Base-by-base conservation (phyloP, 2,797 vertebrate species). In the Malacoraja senta region DNA sequence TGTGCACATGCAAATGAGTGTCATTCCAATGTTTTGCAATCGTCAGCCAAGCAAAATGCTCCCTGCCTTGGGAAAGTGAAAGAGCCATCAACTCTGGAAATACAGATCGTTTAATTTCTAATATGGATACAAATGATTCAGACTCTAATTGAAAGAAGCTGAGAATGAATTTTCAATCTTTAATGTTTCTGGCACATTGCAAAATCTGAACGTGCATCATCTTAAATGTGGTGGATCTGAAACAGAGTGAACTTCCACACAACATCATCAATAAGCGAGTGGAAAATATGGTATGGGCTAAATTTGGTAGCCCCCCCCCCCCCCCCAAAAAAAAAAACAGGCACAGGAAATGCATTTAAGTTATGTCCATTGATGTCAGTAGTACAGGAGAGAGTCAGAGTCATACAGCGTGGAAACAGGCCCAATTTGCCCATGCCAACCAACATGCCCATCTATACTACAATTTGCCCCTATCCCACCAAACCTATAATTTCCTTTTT, bases 151-250 rank as follows among this genome's bases (percentile, higher is more conserved):
- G 71, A 58, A 92, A 76, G 90, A 53, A 38, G 8, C 35, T 29
- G 68, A 53, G 68, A 76, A 92, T 44, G 2, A 91, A 44, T 91
- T 91, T 91, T 91, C 88, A 91, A 91, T 58, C 15, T 53, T 58
- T 91, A 38, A 92, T 58, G 38, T n/a, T 74, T 76, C 44, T 71
- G 76, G 71, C 38, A 74, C 13, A 76, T 29, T 26, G 38, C 38
- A 68, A 91, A 74, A 74, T 76, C 90, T 86, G 24, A 61, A 63
- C n/a, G n/a, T n/a, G 9, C 58, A 86, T 86, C 24, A 29, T 13
- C 10, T 71, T 72, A 71, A 91, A 32, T 24, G 10, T 32, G 72
- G 24, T 29, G 38, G 72, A 76, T 3, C 71, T 17, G 35, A n/a
- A 24, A 53, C 6, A 38, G 21, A 29, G 26, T 58, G 12, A 53